Conservation (phyloP, 2,113 vertebrate species). For the Sorex araneus region DNA sequence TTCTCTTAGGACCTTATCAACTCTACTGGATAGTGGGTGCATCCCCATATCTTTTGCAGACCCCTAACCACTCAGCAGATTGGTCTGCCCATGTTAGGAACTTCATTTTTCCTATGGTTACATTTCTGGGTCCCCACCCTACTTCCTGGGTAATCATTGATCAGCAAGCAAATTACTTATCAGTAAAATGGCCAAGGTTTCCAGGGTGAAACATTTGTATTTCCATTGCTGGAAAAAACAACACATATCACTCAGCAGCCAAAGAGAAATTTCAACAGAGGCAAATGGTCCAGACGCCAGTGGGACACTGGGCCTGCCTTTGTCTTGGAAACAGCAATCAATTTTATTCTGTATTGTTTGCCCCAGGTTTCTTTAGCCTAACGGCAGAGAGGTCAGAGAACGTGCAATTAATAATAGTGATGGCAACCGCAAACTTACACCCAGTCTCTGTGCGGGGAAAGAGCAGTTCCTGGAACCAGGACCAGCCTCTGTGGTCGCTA, state of each 20-base stretch:
- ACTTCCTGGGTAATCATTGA: constrained; percentile 58
- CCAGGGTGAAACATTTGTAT: constrained; percentile 62
- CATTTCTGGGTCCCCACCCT: constrained; percentile 6
- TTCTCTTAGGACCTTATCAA: not conserved
- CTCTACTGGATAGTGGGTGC: not conserved
- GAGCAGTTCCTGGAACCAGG: not conserved
- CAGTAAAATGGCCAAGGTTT: constrained; percentile 11
- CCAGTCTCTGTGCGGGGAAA: too few species aligned
- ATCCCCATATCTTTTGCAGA: too few species aligned
- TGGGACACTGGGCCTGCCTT: constrained; percentile 20
- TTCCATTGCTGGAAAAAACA: constrained; percentile 68
- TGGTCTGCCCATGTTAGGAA: not conserved
- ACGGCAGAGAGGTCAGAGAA: constrained; percentile 6
- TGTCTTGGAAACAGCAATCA: constrained; percentile 28
- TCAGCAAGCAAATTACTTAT: constrained; percentile 64
- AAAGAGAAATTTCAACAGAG: constrained; percentile 52
- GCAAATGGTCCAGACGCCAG: not conserved
- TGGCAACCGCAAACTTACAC: not conserved
- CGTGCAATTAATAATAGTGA: not conserved
- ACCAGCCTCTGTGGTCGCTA: not conserved
- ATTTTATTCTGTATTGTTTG: constrained; percentile 13
- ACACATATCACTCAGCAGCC: constrained; percentile 9
- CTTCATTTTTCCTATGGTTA: not conserved
- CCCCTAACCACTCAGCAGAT: not conserved
- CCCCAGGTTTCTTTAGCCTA: not conserved